Evolutionary conservation across 2,113 vertebrate species (phyloP).

Genomic region (Beaufortia kweichowensis): DNA sequence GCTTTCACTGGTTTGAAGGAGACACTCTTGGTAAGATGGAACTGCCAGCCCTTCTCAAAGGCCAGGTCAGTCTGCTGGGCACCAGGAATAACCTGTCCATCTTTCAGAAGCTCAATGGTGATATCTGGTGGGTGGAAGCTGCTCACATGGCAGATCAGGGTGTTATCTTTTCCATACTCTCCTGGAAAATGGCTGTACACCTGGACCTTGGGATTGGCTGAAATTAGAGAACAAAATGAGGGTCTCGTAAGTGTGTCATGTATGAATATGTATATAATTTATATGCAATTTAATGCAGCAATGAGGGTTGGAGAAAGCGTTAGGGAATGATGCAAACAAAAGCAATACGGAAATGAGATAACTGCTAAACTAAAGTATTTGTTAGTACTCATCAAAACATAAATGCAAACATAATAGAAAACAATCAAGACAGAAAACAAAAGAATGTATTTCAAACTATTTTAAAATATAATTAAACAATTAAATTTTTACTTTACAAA

Average conservation of each 20-base stretch:
- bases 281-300: background rate
- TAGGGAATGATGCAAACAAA: background rate
- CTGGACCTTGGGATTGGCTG: conserved; percentile 69
- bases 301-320: background rate
- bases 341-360: background rate
- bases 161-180: conserved; percentile 46
- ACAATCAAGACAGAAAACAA: background rate
- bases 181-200: conserved; percentile 70
- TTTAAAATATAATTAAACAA: too few relatives aligned
- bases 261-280: background rate
- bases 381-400: background rate
- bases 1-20: conserved; percentile 49
- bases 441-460: background rate
- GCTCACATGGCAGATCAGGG: conserved; percentile 76
- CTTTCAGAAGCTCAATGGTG: conserved; percentile 62
- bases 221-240: background rate
- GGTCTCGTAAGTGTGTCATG: background rate
- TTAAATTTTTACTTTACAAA: too few relatives aligned
- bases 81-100: rapidly evolving
- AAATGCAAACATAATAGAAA: background rate
- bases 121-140: conserved; percentile 81
- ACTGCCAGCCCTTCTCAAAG: conserved; percentile 80
- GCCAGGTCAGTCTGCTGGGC: conserved; percentile 69
- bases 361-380: background rate
- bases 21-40: conserved; percentile 69